Evolutionary conservation across 37 sponge, comb jelly and placozoan genomes (phyloP), one percentile per base, ranked within the genome.

Genomic region (Oopsacas minuta): DNA sequence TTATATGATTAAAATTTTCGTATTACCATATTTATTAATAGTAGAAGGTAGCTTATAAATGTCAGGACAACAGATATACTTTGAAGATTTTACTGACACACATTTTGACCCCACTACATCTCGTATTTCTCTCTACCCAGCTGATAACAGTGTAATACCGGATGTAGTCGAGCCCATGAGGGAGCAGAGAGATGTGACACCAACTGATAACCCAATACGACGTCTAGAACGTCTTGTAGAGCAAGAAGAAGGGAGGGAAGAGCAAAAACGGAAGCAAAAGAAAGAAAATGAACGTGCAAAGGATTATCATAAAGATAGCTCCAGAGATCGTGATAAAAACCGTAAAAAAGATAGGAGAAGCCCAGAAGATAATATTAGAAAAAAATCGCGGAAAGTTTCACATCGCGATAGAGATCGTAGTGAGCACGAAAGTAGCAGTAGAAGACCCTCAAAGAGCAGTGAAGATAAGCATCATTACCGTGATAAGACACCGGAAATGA

Each of bases 281-380:
- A 61, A n/a, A 34, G 30, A 61, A 5, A 61, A 61, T 32, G 75
- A 61, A n/a, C 20, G 30, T 5, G 75, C 22, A 34, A 10, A 34
- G 30, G 75, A 61, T 10, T 25, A 61, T 61, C 28, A n/a, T 34
- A 10, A 61, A 3, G 75, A 61, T 12, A 46, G 51, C 17, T 10
- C 20, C 5, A 10, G 75, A n/a, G 75, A 61, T 61, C 75, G 75
- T n/a, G 75, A 61, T 61, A 61, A n/a, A 61, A 61, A 61, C 75
- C 75, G 75, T n/a, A 61, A 61, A 34, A 61, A 61, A 12, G 75
- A 61, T 61, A 61, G 75, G 75, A 61, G 75, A n/a, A 61, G 75
- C 28, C 75, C 75, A 25, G 75, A 61, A 3, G 75, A 61, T 61
- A 22, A 12, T 46, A 22, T 17, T 22, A 61, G 75, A 34, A 61